Base-by-base conservation (phyloP, 2,797 vertebrate species). In the Antrozous pallidus region DNA sequence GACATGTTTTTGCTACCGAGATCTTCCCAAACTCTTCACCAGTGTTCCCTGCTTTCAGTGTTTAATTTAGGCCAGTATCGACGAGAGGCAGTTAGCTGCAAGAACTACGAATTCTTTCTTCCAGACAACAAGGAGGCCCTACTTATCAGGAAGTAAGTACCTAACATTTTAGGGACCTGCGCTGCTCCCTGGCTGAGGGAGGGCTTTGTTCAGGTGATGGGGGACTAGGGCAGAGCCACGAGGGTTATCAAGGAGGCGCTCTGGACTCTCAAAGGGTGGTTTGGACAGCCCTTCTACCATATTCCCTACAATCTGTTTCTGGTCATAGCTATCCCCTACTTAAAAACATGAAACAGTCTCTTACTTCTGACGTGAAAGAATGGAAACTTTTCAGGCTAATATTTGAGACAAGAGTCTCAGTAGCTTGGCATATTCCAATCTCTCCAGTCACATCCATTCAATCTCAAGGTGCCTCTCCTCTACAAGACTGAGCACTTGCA, bases 51-150 rank as follows among this genome's bases (percentile, higher is more conserved):
- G 42, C 94, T 90, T 85, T 86, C 97, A 99, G 99, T 99, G 88
- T 99, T 99, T 95, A 99, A 99, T 0, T 99, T 99, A 42, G 99
- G 99, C 0, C 99, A 99, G 97, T 99, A 99, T 96, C 98, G 99
- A 33, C 97, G 99, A 31, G 99, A 99, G 3, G 99, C 99, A 1
- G 99, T 99, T 0, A 98, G 97, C 4, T 99, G 99, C 97, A 99
- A 99, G 98, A 99, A 97, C 97, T 99, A 98, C 0, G 98, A 99
- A 97, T 99, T 99, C 97, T 99, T 99, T 97, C 98, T 98, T 7
- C 98, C 99, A 0, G 98, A 99, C 98, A 99, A 99, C 58, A 86
- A 96, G 16, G 99, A 99, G 73, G 99, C 99, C 91, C 98, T 99
- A 98, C 98, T 98, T 96, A 99, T 99, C 69, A 99, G 99, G 93